Base-by-base conservation (phyloP, 2,888 invertebrate genomes). In the Ctena decussata region DNA sequence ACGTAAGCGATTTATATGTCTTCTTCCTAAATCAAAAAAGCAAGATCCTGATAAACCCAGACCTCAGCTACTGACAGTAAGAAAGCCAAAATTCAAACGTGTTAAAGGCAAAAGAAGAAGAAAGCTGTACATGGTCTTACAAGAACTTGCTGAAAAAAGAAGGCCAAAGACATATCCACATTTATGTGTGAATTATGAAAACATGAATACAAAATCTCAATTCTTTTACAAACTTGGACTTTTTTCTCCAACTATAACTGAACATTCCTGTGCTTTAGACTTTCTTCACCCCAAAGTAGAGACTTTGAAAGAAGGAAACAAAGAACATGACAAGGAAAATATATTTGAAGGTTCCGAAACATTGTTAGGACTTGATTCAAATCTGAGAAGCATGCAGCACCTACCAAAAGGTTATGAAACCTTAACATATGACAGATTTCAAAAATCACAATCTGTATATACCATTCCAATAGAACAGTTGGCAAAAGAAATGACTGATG, bases 191-290 rank as follows among this genome's bases (percentile, higher is more conserved):
- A 11, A 73, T 27, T 90, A 79, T 84, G 84, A 89, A 24, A 76
- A 88, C n/a, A 69, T 91, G 30, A 79, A 87, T 44, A 87, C 83
- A 57, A 90, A 91, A 77, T 89, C 90, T 72, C 85, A 89, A 39
- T 86, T 85, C 77, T 77, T 91, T 53, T 90, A 84, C 77, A 83
- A 89, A 39, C 65, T 91, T 41, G 91, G 90, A 21, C 78, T 91
- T 32, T 75, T 84, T 41, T 86, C 82, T 79, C 46, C 46, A 46
- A 18, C 18, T 15, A 12, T n/a, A n/a, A n/a, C n/a, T n/a, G n/a
- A n/a, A n/a, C n/a, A n/a, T n/a, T n/a, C n/a, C n/a, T n/a, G n/a
- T n/a, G n/a, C n/a, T n/a, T n/a, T n/a, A n/a, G n/a, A n/a, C n/a
- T n/a, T n/a, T n/a, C n/a, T n/a, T n/a, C n/a, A n/a, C n/a, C n/a